A percentile compares a stretch with the other conserved stretches of the same genome.
phyloP scores from a whole-genome alignment of 2,113 vertebrate genomes.

The Poeciliopsis turrubarensis region DNA sequence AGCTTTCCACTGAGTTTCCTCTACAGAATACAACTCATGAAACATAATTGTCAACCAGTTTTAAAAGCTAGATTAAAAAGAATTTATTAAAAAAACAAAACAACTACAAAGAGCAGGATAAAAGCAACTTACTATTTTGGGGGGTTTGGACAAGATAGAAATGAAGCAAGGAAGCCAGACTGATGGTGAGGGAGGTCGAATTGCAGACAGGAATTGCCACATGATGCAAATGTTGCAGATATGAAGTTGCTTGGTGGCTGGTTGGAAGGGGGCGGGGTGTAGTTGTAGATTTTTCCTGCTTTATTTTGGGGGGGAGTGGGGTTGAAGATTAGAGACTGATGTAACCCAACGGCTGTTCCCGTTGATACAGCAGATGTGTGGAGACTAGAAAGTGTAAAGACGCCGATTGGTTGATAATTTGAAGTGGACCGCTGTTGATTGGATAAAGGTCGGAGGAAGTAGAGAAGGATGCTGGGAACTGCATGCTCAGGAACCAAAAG shows the following conservation, averaged over 20 bases:
- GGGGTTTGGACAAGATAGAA: slow-evolving; percentile 99
- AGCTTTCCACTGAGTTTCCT: slow-evolving; percentile 39
- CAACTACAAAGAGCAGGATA: slow-evolving; percentile 94
- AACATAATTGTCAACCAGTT: slow-evolving; percentile 86
- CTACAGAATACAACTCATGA: slow-evolving; percentile 50
- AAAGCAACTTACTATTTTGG: slow-evolving; percentile 98
- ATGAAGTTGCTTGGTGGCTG: slow-evolving; percentile 94
- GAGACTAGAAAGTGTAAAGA: slow-evolving; percentile 93
- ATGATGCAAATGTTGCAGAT: slow-evolving; percentile 90
- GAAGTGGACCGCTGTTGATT: slow-evolving; percentile 94
- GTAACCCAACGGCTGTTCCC: slow-evolving; percentile 98
- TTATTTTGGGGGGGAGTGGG: slow-evolving; percentile 87
- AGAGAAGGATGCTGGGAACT: slow-evolving; percentile 93
- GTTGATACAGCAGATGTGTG: slow-evolving; percentile 91
- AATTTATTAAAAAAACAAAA: slow-evolving; percentile 3
- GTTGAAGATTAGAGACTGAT: slow-evolving; percentile 82
- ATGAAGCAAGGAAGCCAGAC: slow-evolving; percentile 98
- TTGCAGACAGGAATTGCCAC: slow-evolving; percentile 99
- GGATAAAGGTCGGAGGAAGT: slow-evolving; percentile 94
- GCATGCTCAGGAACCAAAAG: slow-evolving; percentile 99
- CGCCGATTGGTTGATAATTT: slow-evolving; percentile 95
- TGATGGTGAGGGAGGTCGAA: slow-evolving; percentile 98
- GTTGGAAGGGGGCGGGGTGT: slow-evolving; percentile 79
- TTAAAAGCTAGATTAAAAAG: slow-evolving; percentile 82
- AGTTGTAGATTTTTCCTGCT: slow-evolving; percentile 94